Conservation (phyloP, 1,140 invertebrate species). For the Papilio dardanus region DNA sequence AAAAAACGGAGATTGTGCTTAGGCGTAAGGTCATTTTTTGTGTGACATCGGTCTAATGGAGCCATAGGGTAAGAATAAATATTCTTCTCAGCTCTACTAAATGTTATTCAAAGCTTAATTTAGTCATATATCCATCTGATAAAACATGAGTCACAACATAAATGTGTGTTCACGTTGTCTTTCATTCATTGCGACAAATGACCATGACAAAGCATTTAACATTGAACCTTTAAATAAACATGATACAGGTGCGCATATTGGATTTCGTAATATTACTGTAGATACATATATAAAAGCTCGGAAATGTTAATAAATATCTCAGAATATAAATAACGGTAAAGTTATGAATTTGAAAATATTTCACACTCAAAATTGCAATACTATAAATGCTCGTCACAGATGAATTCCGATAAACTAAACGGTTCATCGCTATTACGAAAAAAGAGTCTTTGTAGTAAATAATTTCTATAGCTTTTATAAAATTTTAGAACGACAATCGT, state of each 20-base stretch:
- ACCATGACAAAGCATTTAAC: conserved; percentile 30
- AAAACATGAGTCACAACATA: neutral
- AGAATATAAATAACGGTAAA: neutral
- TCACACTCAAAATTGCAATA: neutral
- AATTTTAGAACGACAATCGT: conserved; percentile 7
- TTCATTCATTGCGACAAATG: conserved; percentile 9
- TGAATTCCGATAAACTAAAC: neutral
- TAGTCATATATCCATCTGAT: neutral
- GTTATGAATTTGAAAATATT: neutral
- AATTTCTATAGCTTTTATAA: conserved; percentile 1
- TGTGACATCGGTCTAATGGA: too few relatives aligned
- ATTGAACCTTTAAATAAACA: conserved; percentile 27
- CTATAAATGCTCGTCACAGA: neutral
- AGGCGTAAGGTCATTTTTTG: too few relatives aligned
- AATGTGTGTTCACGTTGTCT: neutral
- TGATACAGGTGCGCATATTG: neutral
- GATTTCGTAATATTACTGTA: neutral
- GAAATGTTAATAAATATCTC: neutral
- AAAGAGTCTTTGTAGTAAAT: neutral
- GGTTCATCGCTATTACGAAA: neutral
- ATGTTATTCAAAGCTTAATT: neutral
- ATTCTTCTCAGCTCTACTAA: neutral
- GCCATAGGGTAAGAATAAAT: too few relatives aligned
- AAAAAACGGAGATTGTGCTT: too few relatives aligned
- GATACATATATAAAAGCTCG: neutral